Percentiles rank a stretch among this genome's conserved stretches.
Evolutionary conservation across 2,888 invertebrate species (phyloP).

Genomic region (Volucella bombylans): DNA sequence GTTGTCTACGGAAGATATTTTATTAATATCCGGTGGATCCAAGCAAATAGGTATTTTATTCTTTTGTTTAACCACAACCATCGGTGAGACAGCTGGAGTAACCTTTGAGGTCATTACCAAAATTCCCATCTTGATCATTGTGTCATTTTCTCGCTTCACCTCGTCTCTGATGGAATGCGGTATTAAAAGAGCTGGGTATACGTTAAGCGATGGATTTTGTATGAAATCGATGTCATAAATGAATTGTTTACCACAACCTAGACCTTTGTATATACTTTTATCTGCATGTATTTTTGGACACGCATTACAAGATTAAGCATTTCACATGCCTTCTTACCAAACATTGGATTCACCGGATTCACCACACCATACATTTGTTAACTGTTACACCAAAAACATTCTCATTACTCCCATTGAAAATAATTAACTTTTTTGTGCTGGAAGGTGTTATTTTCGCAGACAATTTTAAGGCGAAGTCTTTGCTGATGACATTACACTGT

Average conservation of each 20-base stretch:
- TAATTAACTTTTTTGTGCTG: slow-evolving; percentile 29
- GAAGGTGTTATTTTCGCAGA: slow-evolving; percentile 32
- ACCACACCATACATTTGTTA: too few species aligned
- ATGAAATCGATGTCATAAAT: too few species aligned
- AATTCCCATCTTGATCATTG: slow-evolving; percentile 29
- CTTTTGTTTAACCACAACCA: too few species aligned
- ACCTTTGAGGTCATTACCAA: too few species aligned
- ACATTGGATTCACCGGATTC: slow-evolving; percentile 33
- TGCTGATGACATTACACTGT: slow-evolving; percentile 36
- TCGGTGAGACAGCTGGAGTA: too few species aligned
- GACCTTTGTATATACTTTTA: background rate
- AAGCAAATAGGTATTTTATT: too few species aligned
- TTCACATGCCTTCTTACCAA: slow-evolving; percentile 36
- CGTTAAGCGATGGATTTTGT: too few species aligned
- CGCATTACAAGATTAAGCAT: slow-evolving; percentile 25
- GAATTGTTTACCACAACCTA: background rate
- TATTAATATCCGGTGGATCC: too few species aligned
- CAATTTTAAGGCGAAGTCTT: slow-evolving; percentile 32
- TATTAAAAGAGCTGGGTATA: too few species aligned
- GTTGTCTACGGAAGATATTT: too few species aligned
- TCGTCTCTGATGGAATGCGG: slow-evolving; percentile 29
- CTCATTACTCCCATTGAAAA: slow-evolving; percentile 23
- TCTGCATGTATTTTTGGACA: slow-evolving; percentile 22
- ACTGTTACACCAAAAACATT: slow-evolving; percentile 11
- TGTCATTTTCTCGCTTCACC: slow-evolving; percentile 40